A percentile compares a stretch with the other conserved stretches of the same genome.
These are phyloP conservation scores for Zaprionus nigranus DNA, from an alignment of 1,140 invertebrate genomes.

Conservation along the genomic window DNA sequence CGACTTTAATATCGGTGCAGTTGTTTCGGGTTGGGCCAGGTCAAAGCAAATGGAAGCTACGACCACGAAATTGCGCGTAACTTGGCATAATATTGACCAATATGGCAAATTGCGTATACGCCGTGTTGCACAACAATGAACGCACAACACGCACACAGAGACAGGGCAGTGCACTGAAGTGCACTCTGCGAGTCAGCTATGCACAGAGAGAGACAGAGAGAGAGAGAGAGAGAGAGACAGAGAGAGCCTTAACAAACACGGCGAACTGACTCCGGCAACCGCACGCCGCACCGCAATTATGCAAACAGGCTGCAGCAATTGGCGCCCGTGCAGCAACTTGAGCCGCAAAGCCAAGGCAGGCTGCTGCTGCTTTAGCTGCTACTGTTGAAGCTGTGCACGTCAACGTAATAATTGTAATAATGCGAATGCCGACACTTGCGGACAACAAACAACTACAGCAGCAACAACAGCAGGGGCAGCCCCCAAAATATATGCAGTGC, in stretches of 20 bases:
- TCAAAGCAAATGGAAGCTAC: conserved; percentile 64
- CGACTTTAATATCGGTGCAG: conserved; percentile 18
- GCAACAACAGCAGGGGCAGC: conserved; percentile 26
- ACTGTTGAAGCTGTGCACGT: conserved; percentile 68
- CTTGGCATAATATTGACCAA: conserved; percentile 78
- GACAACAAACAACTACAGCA: conserved; percentile 50
- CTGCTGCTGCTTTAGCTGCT: too few relatives aligned
- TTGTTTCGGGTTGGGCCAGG: not conserved
- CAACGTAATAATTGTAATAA: conserved; percentile 81
- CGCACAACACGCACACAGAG: conserved; percentile 13
- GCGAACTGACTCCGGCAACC: conserved; percentile 60
- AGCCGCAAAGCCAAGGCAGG: conserved; percentile 17
- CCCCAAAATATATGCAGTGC: conserved; percentile 43
- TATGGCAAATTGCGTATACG: conserved; percentile 76
- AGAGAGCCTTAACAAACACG: conserved; percentile 29
- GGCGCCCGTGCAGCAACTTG: conserved; percentile 13
- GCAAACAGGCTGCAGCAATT: conserved; percentile 54
- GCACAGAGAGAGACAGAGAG: not conserved
- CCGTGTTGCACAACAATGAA: conserved; percentile 56
- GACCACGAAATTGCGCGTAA: conserved; percentile 78
- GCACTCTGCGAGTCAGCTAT: conserved; percentile 12
- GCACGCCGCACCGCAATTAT: conserved; percentile 60
- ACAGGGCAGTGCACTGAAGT: conserved; percentile 5
- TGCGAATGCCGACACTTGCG: conserved; percentile 77
- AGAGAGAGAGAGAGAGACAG: not conserved